phyloP scores from a whole-genome alignment of 2,113 vertebrate species.

The Orthonyx spaldingii region DNA sequence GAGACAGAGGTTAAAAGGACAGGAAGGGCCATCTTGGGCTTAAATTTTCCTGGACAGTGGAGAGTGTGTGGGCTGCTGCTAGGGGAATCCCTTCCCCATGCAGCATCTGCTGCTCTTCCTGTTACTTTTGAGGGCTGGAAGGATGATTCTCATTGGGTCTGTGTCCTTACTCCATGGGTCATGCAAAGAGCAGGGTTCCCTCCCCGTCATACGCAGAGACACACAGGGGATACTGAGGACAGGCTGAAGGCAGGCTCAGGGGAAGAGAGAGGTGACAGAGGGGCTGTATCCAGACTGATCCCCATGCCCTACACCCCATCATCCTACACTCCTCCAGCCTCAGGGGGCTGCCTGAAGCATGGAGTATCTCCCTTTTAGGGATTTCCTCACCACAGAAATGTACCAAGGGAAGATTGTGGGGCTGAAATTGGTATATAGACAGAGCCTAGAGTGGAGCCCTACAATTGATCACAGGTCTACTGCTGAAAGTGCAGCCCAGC shows the following conservation, averaged over 20 bases:
- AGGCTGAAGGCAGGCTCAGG: not conserved
- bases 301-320: not conserved
- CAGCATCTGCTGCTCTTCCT: not conserved
- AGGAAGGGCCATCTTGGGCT: not conserved
- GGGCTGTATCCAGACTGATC: not conserved
- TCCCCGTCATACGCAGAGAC: not conserved
- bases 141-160: not conserved
- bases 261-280: not conserved
- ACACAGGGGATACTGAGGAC: accelerated
- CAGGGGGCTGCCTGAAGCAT: not conserved
- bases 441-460: not conserved
- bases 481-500: not conserved
- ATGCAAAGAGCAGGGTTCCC: not conserved
- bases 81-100: not conserved
- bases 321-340: not conserved
- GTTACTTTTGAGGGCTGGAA: not conserved
- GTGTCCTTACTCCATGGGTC: not conserved
- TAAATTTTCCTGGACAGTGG: not conserved
- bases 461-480: not conserved
- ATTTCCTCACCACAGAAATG: not conserved
- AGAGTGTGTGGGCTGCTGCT: not conserved
- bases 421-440: not conserved
- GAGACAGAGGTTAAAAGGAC: not conserved
- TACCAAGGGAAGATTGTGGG: not conserved
- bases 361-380: not conserved